Evolutionary conservation across 2,888 invertebrate genomes (phyloP), one percentile per base, ranked within the genome.

Genomic region (Andrena camellia): DNA sequence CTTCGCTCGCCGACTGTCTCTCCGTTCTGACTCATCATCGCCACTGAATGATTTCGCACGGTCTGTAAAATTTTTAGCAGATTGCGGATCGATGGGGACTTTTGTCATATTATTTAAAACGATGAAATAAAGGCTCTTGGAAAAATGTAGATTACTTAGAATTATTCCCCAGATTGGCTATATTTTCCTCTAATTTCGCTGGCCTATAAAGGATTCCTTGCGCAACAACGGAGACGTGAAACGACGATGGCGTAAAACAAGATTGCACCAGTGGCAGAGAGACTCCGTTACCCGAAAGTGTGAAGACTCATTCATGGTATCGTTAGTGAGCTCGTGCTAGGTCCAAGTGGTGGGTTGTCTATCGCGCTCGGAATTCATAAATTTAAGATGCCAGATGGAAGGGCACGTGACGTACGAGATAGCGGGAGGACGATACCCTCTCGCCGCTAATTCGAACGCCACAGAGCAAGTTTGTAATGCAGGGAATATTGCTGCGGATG

Each of bases 21-120:
- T 42, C 35, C n/a, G 13, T 29, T 69, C 78, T 29, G 75, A 83
- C 83, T 76, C 66, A 76, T 75, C 66, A 59, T 72, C 71, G 64
- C 60, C 48, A 35, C 63, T 13, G 26, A 66, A 75, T 74, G 42
- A 78, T 70, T 78, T 59, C 33, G 2, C 29, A 42, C 42, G 3
- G 4, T 13, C 31, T 31, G 31, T 35, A n/a, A 23, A 57, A 7
- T 42, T 35, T 60, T 20, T 35, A 26, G 35, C 17, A 57, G 2
- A 7, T 10, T 5, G 1, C 2, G 7, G 35, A 42, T 42, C 60
- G 31, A 57, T n/a, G 26, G 4, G 1, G 17, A 42, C 13, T 5
- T 42, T 17, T 17, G 42, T 42, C 42, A 17, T 5, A 42, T 3
- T 13, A 42, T 17, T 42, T 42, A 42, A 17, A 42, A 17, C 42